Percentiles rank a stretch among this genome's conserved stretches.
Conservation (phyloP, 2,888 invertebrate genomes). For the Perizoma affinitatum region DNA sequence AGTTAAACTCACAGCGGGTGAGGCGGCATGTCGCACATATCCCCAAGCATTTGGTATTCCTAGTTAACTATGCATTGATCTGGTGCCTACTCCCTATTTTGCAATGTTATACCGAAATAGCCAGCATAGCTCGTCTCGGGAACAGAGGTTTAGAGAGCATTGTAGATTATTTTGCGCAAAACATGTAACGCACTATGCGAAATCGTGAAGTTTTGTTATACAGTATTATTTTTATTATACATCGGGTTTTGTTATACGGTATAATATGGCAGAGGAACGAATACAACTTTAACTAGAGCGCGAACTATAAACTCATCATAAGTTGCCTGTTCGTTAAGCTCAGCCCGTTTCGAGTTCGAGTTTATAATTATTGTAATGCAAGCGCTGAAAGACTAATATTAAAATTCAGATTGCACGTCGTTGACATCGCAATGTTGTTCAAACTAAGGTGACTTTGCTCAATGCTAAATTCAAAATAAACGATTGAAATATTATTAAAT, state of each 20-base stretch:
- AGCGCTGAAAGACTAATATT: background rate
- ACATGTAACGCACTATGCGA: too few relatives aligned
- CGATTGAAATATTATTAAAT: slow-evolving; percentile 21
- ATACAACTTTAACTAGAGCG: background rate
- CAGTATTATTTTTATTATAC: too few relatives aligned
- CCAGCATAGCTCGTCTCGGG: background rate
- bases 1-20: slow-evolving; percentile 17
- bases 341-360: background rate
- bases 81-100: slow-evolving; percentile 21
- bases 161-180: slow-evolving; percentile 2
- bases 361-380: background rate
- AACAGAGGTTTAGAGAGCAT: slow-evolving; percentile 5
- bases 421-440: slow-evolving; percentile 14
- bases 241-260: too few relatives aligned
- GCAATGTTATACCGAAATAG: slow-evolving; percentile 20
- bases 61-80: slow-evolving; percentile 25
- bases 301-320: background rate
- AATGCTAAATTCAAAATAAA: slow-evolving; percentile 6
- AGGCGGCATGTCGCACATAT: slow-evolving; percentile 22
- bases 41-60: slow-evolving; percentile 29
- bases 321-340: background rate
- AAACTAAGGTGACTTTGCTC: slow-evolving; percentile 21
- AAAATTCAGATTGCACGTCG: background rate
- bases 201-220: too few relatives aligned
- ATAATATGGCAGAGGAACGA: too few relatives aligned